phyloP scores from a whole-genome alignment of 1,140 invertebrate species.

The Magallana gigas region DNA sequence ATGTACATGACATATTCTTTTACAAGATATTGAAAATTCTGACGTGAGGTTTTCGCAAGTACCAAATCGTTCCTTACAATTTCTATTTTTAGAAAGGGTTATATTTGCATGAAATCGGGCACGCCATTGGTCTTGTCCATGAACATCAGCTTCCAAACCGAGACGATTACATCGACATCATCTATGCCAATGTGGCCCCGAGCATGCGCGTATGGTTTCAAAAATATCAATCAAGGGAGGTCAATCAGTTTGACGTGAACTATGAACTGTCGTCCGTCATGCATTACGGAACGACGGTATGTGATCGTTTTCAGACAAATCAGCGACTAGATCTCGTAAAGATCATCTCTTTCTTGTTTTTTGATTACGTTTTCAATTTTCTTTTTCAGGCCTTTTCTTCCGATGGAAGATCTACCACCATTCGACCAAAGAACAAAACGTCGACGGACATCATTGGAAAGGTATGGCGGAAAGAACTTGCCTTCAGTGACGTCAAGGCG shows the following conservation, averaged over 20 bases:
- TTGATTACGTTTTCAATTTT: background rate
- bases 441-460: slow-evolving; percentile 68
- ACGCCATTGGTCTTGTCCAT: slow-evolving; percentile 79
- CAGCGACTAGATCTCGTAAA: too few relatives aligned
- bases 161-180: slow-evolving; percentile 77
- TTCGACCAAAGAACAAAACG: slow-evolving; percentile 62
- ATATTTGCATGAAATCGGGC: slow-evolving; percentile 79
- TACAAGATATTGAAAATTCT: too few relatives aligned
- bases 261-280: slow-evolving; percentile 79
- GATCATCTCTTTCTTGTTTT: too few relatives aligned
- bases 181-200: slow-evolving; percentile 77
- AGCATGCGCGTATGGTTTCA: slow-evolving; percentile 76
- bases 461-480: slow-evolving; percentile 70
- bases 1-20: too few relatives aligned
- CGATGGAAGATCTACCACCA: slow-evolving; percentile 69
- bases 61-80: background rate
- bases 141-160: slow-evolving; percentile 79
- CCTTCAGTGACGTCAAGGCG: slow-evolving; percentile 72
- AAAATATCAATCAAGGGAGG: slow-evolving; percentile 71
- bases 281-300: slow-evolving; percentile 80
- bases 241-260: slow-evolving; percentile 69
- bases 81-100: slow-evolving; percentile 71
- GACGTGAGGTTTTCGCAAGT: too few relatives aligned
- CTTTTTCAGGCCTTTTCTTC: slow-evolving; percentile 71
- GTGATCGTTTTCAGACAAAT: slow-evolving; percentile 21